Base-by-base conservation (phyloP, 2,113 vertebrate species). In the Gracilinanus agilis region DNA sequence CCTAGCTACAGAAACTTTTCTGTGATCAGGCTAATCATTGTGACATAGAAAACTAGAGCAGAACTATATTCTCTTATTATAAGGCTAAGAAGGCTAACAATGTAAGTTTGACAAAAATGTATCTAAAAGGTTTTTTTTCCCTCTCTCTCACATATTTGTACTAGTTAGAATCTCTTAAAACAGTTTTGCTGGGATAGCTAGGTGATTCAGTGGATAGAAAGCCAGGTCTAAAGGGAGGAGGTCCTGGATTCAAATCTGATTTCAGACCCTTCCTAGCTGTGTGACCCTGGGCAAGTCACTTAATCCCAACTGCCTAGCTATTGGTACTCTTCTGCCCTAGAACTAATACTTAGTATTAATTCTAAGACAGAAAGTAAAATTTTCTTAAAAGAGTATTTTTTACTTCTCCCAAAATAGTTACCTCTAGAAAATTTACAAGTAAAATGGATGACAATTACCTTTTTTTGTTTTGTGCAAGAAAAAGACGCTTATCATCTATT, bases 401-500 rank as follows among this genome's bases (percentile, higher is more conserved):
- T 54, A 83, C 13, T 90, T 19, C 95, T 97, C 2, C 9, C 91
- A 83, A 61, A 97, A 94, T 53, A 95, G 90, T 67, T 93, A 93
- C 93, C 91, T 95, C 91, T 93, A 94, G 89, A 23, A 94, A 40
- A 94, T 54, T 4, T 94, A 83, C n/a, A 29, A 90, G 94, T 54
- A 95, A 34, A 55, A 94, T 94, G 91, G 94, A 92, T 91, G 89
- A n/a, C 94, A 90, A 88, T 97, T 98, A 99, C 98, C 98, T 98
- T 95, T 98, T 98, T 58, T 97, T 94, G 54, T 96, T 97, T 75
- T 53, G 83, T 49, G 96, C 96, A 95, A 97, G 95, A 92, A 98
- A 97, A 95, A 96, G 96, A 53, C 98, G 98, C 96, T 96, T 96
- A 44, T 98, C 98, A 92, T 98, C 98, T 92, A 98, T 89, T 21